Conservation (phyloP, 2,113 vertebrate genomes). For the Callithrix jacchus region DNA sequence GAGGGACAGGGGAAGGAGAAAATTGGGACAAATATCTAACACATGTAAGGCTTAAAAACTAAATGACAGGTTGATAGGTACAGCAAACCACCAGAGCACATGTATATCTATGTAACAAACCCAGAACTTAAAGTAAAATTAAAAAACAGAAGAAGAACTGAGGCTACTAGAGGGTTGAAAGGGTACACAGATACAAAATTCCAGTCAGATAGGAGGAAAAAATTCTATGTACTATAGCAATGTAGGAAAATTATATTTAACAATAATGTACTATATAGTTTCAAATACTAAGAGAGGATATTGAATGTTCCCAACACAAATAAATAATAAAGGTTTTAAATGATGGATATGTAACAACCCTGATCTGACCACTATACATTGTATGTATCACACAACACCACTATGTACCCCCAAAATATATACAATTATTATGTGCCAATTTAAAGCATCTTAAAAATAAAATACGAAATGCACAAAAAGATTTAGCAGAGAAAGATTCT, state of each 20-base stretch:
- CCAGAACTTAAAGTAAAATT: too few relatives aligned
- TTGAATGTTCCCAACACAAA: background rate
- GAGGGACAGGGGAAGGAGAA: too few relatives aligned
- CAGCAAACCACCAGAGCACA: too few relatives aligned
- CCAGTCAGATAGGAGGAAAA: background rate
- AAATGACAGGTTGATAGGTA: too few relatives aligned
- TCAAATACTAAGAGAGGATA: background rate
- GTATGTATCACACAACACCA: background rate
- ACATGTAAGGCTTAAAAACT: too few relatives aligned
- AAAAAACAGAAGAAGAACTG: too few relatives aligned
- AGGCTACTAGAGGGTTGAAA: background rate
- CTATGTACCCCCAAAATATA: background rate
- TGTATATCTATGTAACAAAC: too few relatives aligned
- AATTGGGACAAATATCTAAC: too few relatives aligned
- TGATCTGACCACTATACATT: background rate
- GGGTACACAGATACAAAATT: background rate
- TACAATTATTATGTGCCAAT: background rate
- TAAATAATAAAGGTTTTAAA: background rate
- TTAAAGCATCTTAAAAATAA: background rate
- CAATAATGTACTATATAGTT: background rate
- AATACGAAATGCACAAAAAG: background rate
- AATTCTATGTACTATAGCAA: background rate
- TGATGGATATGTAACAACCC: background rate
- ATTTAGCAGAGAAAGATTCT: background rate
- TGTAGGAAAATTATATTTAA: background rate